Percentiles rank a stretch among this genome's conserved stretches.
phyloP scores from a whole-genome alignment of 2,113 vertebrate species.

The Charina bottae region DNA sequence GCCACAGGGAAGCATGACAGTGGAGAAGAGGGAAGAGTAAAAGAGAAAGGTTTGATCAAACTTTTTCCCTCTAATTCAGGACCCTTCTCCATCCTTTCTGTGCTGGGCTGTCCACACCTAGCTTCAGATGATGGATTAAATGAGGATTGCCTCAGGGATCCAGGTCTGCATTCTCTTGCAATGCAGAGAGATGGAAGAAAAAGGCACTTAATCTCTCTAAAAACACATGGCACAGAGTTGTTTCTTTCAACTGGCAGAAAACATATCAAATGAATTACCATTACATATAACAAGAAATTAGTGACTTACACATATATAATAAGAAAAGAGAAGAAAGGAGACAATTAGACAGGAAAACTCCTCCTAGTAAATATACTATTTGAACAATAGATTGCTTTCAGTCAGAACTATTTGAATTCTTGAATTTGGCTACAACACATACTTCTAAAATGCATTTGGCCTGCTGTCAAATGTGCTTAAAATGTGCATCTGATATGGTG shows the following conservation, averaged over 20 bases:
- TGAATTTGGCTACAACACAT: background rate
- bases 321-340: background rate
- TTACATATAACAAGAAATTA: background rate
- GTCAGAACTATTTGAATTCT: background rate
- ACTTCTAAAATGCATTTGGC: constrained; percentile 22
- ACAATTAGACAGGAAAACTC: background rate
- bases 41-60: background rate
- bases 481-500: constrained; percentile 15
- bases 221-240: constrained; percentile 15
- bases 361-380: background rate
- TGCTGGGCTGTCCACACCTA: constrained; percentile 5
- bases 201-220: constrained; percentile 30
- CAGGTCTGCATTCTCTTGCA: background rate
- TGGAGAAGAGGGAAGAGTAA: background rate
- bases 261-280: constrained; percentile 6
- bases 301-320: background rate
- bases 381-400: background rate
- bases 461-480: constrained; percentile 29
- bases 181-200: background rate
- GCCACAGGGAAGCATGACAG: constrained; percentile 3
- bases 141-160: constrained; percentile 14
- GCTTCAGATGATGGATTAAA: constrained; percentile 28
- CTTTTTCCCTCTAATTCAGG: background rate
- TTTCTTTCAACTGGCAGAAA: background rate
- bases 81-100: background rate